Evolutionary conservation across 2,888 invertebrate species (phyloP), one percentile per base, ranked within the genome.

Genomic region (Hartigia nigra): DNA sequence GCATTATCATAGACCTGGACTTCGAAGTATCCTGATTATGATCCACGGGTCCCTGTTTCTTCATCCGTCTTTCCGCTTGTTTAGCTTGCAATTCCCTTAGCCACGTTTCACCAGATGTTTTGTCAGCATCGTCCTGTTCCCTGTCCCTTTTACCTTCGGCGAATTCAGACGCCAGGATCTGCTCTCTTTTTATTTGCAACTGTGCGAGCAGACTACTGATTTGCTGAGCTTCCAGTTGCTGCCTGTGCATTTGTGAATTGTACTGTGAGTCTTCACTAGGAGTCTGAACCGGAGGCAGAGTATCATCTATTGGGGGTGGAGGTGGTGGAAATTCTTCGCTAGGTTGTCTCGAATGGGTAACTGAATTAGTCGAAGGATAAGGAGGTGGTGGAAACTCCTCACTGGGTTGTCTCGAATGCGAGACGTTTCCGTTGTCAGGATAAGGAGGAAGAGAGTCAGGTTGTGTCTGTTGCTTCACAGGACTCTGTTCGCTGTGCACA

Each of bases 311-410:
- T 0, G 95, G 95, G 1, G 96, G 95, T 0, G 97, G 97, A n/a
- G 97, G 97, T 9, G 97, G 97, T 75, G 97, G 97, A 87, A 97
- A 97, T 86, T 97, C 97, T 91, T 97, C 97, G 90, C 97, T 97
- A 0, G 96, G 95, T 91, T 97, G 97, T 75, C 97, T 93, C 2
- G 97, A 97, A 91, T 97, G 97, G 78, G 95, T 94, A 0, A 94
- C 95, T 0, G 96, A 96, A 84, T 94, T 94, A 84, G 95, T 93
- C 86, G 95, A 95, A 1, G 97, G 97, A 89, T 97, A 97, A 0
- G 97, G 97, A 1, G 97, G 97, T 4, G 93, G 92, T 32, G 93
- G 93, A 77, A 93, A 93, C 74, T 93, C 93, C 84, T 93, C 93
- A 84, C 93, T 93, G 1, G 92, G 89, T 85, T 93, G 93, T 39